Evolutionary conservation across 2,888 invertebrate species (phyloP).

Genomic region (Calameuta idolon): DNA sequence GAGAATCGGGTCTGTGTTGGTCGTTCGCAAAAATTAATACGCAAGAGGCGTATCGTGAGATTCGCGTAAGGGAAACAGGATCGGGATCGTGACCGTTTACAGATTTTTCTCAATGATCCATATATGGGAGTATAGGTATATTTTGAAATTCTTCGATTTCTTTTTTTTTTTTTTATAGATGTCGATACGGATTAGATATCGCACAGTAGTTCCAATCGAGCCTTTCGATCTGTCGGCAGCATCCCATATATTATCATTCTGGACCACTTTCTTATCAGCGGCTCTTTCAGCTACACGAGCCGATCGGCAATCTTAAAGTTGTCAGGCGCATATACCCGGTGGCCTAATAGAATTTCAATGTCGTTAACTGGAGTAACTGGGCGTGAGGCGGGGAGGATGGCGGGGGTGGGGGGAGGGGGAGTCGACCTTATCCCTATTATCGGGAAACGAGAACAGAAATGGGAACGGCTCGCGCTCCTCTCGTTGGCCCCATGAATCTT

Average conservation of each 20-base stretch:
- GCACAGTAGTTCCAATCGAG: neutral
- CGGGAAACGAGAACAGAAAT: slow-evolving; percentile 26
- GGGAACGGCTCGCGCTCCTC: neutral
- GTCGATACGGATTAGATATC: too few relatives aligned
- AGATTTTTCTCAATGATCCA: too few relatives aligned
- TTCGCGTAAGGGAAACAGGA: too few relatives aligned
- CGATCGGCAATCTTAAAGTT: slow-evolving; percentile 45
- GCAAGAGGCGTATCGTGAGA: too few relatives aligned
- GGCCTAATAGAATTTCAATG: slow-evolving; percentile 61
- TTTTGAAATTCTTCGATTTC: too few relatives aligned
- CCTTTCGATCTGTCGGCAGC: neutral
- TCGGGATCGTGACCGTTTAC: too few relatives aligned
- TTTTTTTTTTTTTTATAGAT: too few relatives aligned
- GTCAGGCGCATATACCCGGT: slow-evolving; percentile 47
- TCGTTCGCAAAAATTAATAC: too few relatives aligned
- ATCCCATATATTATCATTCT: neutral
- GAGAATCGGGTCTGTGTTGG: too few relatives aligned
- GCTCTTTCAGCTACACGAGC: neutral
- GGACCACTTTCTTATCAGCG: neutral
- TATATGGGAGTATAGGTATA: too few relatives aligned
- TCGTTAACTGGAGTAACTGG: slow-evolving; percentile 61
- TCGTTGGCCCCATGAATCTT: slow-evolving; percentile 23
- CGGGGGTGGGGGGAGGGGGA: slow-evolving; percentile 35
- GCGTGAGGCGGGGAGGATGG: slow-evolving; percentile 45
- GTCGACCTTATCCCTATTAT: slow-evolving; percentile 56